Conservation (phyloP, 2,797 vertebrate genomes). For the Protonibea diacanthus region DNA sequence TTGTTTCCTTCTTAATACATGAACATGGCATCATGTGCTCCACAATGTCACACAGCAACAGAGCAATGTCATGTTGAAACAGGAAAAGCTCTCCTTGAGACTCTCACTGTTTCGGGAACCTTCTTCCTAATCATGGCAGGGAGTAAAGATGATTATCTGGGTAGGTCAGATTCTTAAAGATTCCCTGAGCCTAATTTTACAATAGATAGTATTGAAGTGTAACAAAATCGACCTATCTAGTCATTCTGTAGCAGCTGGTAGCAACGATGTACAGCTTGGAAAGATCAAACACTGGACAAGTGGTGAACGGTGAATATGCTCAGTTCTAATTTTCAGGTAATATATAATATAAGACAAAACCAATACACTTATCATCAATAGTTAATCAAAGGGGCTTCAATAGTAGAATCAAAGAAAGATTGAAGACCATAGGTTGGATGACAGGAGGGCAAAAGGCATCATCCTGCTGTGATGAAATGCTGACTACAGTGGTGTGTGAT, state of each 20-base stretch:
- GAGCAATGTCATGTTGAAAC: too few relatives aligned
- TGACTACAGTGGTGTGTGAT: conserved; percentile 63
- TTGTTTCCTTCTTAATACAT: background rate
- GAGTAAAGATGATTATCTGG: too few relatives aligned
- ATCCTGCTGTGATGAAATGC: conserved; percentile 60
- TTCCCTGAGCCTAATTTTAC: too few relatives aligned
- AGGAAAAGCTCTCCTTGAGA: background rate
- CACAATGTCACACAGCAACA: background rate
- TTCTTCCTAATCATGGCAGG: too few relatives aligned
- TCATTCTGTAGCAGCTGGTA: background rate
- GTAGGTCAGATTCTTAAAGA: too few relatives aligned
- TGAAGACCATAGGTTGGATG: conserved; percentile 11
- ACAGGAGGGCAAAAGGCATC: conserved; percentile 37
- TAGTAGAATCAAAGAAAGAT: background rate
- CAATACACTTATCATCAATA: background rate
- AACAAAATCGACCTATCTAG: background rate
- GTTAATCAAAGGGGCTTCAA: background rate
- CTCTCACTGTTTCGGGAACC: too few relatives aligned
- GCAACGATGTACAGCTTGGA: background rate
- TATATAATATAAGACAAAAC: background rate
- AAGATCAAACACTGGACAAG: background rate
- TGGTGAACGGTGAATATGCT: background rate
- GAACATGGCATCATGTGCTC: background rate
- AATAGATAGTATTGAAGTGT: too few relatives aligned
- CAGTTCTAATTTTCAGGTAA: background rate